Conservation (phyloP, 1,140 invertebrate genomes). For the Drosophila nigromelanica region DNA sequence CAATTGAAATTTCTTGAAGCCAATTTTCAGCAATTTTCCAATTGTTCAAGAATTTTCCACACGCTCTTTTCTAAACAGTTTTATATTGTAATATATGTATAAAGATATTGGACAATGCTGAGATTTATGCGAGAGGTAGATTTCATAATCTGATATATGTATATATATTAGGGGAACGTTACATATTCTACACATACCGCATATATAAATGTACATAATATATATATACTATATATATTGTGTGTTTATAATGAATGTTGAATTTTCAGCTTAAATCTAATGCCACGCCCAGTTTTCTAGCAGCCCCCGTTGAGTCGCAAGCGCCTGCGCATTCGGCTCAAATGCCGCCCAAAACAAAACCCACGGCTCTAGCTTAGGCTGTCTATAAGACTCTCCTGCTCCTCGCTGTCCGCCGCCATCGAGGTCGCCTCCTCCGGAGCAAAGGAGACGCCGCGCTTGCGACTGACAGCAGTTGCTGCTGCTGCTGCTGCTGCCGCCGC, state of each 20-base stretch:
- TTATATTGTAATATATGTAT: not conserved
- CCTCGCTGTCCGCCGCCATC: slow-evolving; percentile 20
- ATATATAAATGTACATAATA: slow-evolving; percentile 3
- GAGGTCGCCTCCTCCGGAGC: slow-evolving; percentile 21
- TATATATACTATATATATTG: slow-evolving; percentile 7
- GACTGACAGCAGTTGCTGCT: slow-evolving; percentile 20
- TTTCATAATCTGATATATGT: slow-evolving; percentile 55
- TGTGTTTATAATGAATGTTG: slow-evolving; percentile 16
- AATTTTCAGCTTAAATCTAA: slow-evolving; percentile 37
- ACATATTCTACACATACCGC: slow-evolving; percentile 40
- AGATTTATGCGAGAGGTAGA: slow-evolving; percentile 51
- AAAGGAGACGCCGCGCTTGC: slow-evolving; percentile 52
- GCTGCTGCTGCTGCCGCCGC: not conserved
- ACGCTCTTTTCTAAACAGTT: too few species aligned
- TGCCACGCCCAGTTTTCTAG: slow-evolving; percentile 27
- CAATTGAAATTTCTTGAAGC: too few species aligned
- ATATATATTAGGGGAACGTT: slow-evolving; percentile 48
- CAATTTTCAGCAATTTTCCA: too few species aligned
- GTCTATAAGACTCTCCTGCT: slow-evolving; percentile 17
- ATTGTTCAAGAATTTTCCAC: too few species aligned
- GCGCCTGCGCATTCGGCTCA: slow-evolving; percentile 64
- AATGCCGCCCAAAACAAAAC: not conserved
- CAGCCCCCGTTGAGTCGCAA: slow-evolving; percentile 38
- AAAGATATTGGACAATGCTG: not conserved
- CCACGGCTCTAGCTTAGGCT: slow-evolving; percentile 23